Conservation (phyloP, 2,888 invertebrate species). For the Drosophila peninsularis region DNA sequence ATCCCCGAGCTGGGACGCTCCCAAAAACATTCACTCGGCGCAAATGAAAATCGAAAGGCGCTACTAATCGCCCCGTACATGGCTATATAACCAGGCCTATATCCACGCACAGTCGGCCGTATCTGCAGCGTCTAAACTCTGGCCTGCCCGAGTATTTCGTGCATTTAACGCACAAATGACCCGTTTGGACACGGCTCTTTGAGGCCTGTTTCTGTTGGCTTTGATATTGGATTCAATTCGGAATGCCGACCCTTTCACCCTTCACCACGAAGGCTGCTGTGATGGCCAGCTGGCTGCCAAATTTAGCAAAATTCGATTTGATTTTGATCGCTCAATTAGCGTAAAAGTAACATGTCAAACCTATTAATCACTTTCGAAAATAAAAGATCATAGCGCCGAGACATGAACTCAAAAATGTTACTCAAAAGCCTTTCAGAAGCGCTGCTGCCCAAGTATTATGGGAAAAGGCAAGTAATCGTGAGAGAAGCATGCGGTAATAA, state of each 20-base stretch:
- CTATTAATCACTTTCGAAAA: constrained; percentile 77
- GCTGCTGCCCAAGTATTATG: constrained; percentile 6
- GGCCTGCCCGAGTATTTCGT: constrained; percentile 65
- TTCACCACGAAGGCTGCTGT: constrained; percentile 73
- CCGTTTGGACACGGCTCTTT: constrained; percentile 57
- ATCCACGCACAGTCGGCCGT: constrained; percentile 33
- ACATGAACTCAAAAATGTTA: background rate
- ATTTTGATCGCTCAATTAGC: constrained; percentile 81
- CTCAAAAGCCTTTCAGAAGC: constrained; percentile 6
- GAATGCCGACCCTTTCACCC: constrained; percentile 71
- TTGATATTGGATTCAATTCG: constrained; percentile 32
- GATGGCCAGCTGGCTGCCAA: constrained; percentile 62
- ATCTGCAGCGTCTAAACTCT: constrained; percentile 48
- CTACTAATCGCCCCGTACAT: constrained; percentile 72
- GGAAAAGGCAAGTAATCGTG: constrained; percentile 6
- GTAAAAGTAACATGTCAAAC: constrained; percentile 80
- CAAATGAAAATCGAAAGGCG: constrained; percentile 74
- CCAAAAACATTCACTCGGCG: constrained; percentile 68
- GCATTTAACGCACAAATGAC: constrained; percentile 79
- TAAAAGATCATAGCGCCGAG: constrained; percentile 22
- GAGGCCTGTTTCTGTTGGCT: constrained; percentile 32
- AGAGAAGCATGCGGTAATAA: background rate
- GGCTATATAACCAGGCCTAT: constrained; percentile 57
- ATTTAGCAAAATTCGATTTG: constrained; percentile 73
- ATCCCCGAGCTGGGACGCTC: constrained; percentile 53